Conservation (phyloP, 2,888 invertebrate species). For the Trachelus tabidus region DNA sequence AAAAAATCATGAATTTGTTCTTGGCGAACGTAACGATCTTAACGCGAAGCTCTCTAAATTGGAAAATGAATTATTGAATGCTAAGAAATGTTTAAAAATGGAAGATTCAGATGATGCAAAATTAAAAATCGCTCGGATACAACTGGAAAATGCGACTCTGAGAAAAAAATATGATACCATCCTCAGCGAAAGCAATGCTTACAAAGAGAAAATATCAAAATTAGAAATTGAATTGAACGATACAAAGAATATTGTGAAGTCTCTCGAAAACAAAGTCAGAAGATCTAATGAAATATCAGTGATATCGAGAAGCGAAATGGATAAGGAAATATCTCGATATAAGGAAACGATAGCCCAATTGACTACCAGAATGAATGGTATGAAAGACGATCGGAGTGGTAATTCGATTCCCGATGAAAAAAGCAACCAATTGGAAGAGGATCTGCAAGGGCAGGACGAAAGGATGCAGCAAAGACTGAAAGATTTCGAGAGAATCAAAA, state of each 20-base stretch:
- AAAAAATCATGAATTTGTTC: slow-evolving; percentile 48
- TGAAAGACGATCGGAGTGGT: slow-evolving; percentile 39
- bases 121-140: slow-evolving; percentile 33
- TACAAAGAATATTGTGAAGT: slow-evolving; percentile 51
- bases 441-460: slow-evolving; percentile 47
- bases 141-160: slow-evolving; percentile 47
- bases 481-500: slow-evolving; percentile 60
- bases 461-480: slow-evolving; percentile 40
- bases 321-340: slow-evolving; percentile 46
- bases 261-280: slow-evolving; percentile 58
- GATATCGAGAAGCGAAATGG: slow-evolving; percentile 34
- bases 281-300: slow-evolving; percentile 30
- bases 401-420: slow-evolving; percentile 42
- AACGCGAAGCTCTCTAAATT: slow-evolving; percentile 39
- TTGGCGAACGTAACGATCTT: slow-evolving; percentile 44
- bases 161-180: slow-evolving; percentile 47
- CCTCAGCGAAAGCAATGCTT: slow-evolving; percentile 42
- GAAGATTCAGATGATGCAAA: slow-evolving; percentile 40
- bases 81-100: slow-evolving; percentile 35
- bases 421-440: slow-evolving; percentile 50
- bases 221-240: slow-evolving; percentile 67
- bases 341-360: slow-evolving; percentile 47
- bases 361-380: slow-evolving; percentile 33
- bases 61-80: slow-evolving; percentile 38
- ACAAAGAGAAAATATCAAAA: slow-evolving; percentile 69